These are phyloP conservation scores for Macrostomum cliftonense DNA, from an alignment of 2,888 invertebrate species.

Conservation along the genomic window DNA sequence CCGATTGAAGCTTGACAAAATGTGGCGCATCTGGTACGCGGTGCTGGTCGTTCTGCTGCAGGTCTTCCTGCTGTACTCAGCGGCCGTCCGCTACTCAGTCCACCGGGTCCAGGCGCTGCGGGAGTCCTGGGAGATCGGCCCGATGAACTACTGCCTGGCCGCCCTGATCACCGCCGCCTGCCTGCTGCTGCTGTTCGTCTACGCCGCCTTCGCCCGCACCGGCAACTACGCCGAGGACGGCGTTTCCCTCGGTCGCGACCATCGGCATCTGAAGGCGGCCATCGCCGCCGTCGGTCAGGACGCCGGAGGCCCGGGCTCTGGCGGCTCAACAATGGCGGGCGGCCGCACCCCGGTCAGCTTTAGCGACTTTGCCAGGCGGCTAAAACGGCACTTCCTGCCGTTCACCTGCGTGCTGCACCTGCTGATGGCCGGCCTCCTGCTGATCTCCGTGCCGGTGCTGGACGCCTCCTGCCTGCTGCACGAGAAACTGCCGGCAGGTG, in stretches of 20 bases:
- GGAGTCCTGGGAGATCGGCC: slow-evolving; percentile 5
- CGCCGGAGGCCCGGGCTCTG: slow-evolving; percentile 20
- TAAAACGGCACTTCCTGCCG: slow-evolving; percentile 55
- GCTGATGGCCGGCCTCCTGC: slow-evolving; percentile 58
- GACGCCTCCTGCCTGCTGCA: slow-evolving; percentile 64
- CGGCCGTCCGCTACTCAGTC: slow-evolving; percentile 28
- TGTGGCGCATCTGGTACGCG: slow-evolving; percentile 66
- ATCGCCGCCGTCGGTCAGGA: slow-evolving; percentile 21
- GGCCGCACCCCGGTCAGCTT: not conserved
- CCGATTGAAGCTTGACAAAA: slow-evolving; percentile 15
- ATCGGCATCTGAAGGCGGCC: slow-evolving; percentile 31
- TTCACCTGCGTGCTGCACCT: slow-evolving; percentile 64
- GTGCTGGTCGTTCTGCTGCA: slow-evolving; percentile 55
- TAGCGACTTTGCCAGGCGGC: slow-evolving; percentile 6
- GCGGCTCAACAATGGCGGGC: not conserved
- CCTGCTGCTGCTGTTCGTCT: slow-evolving; percentile 2
- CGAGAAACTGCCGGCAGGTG: slow-evolving; percentile 44
- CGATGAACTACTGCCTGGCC: slow-evolving; percentile 4
- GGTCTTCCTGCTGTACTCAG: slow-evolving; percentile 26
- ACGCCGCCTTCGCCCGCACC: slow-evolving; percentile 3
- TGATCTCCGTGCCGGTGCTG: slow-evolving; percentile 61
- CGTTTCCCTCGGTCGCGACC: slow-evolving; percentile 37
- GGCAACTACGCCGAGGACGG: slow-evolving; percentile 8
- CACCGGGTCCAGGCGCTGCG: slow-evolving; percentile 4
- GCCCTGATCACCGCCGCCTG: slow-evolving; percentile 1